Evolutionary conservation across 2,888 invertebrate species (phyloP).

Genomic region (Malthinus seriepunctatus): DNA sequence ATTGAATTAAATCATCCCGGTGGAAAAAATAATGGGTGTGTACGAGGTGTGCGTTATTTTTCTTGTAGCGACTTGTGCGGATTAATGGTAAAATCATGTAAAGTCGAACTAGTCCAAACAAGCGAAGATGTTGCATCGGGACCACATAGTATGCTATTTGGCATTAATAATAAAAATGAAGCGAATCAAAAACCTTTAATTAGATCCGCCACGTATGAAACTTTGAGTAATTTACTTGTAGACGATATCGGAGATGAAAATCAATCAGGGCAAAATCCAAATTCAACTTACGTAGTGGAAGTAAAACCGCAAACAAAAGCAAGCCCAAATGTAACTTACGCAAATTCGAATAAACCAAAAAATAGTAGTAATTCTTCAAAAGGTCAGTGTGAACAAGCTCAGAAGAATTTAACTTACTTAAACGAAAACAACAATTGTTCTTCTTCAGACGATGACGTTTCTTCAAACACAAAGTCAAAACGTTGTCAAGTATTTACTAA

Average conservation of each 20-base stretch:
- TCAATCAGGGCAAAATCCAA: too few species aligned
- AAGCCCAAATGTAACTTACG: too few species aligned
- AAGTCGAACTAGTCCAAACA: conserved; percentile 53
- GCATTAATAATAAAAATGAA: conserved; percentile 47
- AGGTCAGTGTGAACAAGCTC: too few species aligned
- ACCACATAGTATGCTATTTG: conserved; percentile 65
- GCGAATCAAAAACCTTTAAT: conserved; percentile 15
- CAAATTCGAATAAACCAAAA: too few species aligned
- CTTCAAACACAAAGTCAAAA: background rate
- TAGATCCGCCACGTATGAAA: conserved; percentile 19
- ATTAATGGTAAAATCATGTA: conserved; percentile 64
- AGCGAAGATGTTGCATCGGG: conserved; percentile 58
- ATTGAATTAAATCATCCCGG: conserved; percentile 61
- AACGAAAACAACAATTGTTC: conserved; percentile 15
- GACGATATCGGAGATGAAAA: too few species aligned
- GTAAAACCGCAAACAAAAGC: too few species aligned
- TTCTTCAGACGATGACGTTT: conserved; percentile 17
- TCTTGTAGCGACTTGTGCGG: conserved; percentile 62
- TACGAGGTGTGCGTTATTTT: conserved; percentile 66
- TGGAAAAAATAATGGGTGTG: conserved; percentile 67
- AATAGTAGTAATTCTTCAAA: too few species aligned
- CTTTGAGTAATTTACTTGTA: background rate
- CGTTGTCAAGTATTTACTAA: too few species aligned
- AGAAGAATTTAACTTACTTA: conserved; percentile 3
- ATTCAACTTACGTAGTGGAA: too few species aligned